Conservation (phyloP, 2,113 vertebrate genomes). For the Axis porcinus region DNA sequence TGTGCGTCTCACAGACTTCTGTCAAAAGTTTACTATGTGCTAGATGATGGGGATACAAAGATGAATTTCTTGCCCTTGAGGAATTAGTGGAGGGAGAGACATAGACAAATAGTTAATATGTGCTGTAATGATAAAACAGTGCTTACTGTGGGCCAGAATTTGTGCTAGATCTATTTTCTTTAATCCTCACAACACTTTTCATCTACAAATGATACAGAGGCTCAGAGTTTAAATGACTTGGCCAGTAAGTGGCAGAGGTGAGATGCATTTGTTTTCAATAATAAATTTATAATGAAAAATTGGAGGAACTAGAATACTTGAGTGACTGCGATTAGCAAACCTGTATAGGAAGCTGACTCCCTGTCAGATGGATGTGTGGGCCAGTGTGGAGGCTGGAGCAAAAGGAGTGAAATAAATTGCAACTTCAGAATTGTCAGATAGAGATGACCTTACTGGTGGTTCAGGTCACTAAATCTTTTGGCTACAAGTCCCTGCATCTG, state of each 20-base stretch:
- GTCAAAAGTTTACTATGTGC: not conserved
- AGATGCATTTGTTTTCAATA: not conserved
- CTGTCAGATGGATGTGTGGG: not conserved
- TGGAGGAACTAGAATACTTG: not conserved
- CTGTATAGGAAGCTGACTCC: not conserved
- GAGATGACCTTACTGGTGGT: not conserved
- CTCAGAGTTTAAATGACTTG: conserved; percentile 2
- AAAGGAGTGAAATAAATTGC: not conserved
- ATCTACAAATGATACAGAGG: not conserved
- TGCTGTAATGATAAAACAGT: not conserved
- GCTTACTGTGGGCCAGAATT: not conserved
- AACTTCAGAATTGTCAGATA: not conserved
- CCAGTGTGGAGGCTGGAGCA: not conserved
- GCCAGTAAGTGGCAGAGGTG: not conserved
- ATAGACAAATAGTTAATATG: not conserved
- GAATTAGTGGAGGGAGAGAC: not conserved
- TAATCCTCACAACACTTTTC: not conserved
- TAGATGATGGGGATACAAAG: not conserved
- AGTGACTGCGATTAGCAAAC: not conserved
- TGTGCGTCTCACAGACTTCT: not conserved
- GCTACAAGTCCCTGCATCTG: not conserved
- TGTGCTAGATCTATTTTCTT: not conserved
- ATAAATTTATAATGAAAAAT: not conserved
- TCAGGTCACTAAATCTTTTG: not conserved
- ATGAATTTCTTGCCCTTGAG: not conserved